A percentile compares a stretch with the other conserved stretches of the same genome.
phyloP scores from a whole-genome alignment of 2,113 vertebrate species.

The Anarrhichthys ocellatus region DNA sequence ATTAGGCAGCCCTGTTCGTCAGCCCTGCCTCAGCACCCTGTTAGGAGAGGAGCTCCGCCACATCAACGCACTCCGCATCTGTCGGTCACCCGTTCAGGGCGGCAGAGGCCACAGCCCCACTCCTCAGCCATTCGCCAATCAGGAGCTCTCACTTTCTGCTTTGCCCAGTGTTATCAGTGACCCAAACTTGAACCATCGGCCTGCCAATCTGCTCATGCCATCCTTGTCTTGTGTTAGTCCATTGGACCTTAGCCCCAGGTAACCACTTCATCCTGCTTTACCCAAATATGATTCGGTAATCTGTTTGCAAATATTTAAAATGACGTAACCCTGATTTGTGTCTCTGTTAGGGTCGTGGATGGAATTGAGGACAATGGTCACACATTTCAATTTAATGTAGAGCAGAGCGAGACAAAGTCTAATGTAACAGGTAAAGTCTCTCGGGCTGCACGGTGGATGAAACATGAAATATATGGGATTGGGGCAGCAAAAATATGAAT shows the following conservation, averaged over 20 bases:
- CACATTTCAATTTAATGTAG: conserved; percentile 87
- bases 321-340: conserved; percentile 20
- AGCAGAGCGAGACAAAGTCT: conserved; percentile 61
- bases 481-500: neutral
- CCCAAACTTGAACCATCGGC: conserved; percentile 68
- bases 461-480: neutral
- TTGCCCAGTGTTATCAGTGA: conserved; percentile 37
- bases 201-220: conserved; percentile 89
- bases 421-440: conserved; percentile 69
- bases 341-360: conserved; percentile 89
- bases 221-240: conserved; percentile 85
- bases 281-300: neutral
- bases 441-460: neutral
- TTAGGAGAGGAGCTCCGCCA: conserved; percentile 89
- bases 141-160: conserved; percentile 50
- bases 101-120: conserved; percentile 82
- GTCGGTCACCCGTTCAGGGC: conserved; percentile 83
- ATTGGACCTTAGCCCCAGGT: conserved; percentile 94
- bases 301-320: conserved; percentile 4
- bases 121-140: conserved; percentile 69
- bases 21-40: conserved; percentile 85
- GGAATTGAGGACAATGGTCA: conserved; percentile 91
- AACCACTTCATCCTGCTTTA: conserved; percentile 1
- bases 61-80: conserved; percentile 83
- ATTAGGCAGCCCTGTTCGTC: conserved; percentile 81